Evolutionary conservation across 2,888 invertebrate species (phyloP), one percentile per base, ranked within the genome.

Genomic region (Prenolepis imparis): DNA sequence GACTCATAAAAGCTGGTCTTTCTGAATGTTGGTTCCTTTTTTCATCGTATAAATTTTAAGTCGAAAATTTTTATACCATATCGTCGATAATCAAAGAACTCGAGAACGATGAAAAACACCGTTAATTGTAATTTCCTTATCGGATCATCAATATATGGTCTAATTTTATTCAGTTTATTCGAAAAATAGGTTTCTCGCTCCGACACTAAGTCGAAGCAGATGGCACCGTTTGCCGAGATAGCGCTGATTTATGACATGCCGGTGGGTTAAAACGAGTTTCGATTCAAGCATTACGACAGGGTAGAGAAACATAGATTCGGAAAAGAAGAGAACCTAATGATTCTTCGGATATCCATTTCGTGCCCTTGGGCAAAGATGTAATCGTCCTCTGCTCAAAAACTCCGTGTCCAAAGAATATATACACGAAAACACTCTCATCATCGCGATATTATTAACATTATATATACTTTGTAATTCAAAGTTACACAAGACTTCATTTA

Each of bases 191-290:
- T 82, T 77, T 68, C 68, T 77, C 82, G 81, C 68, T 83, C 66
- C 83, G 87, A 77, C 86, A 86, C 67, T 81, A 88, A 87, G n/a
- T 44, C 86, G 83, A 88, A 89, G 89, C 92, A 91, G 92, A 92
- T 91, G 92, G 91, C 88, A 85, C 85, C 87, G 89, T 89, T 88
- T 77, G 90, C 84, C 72, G 84, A 92, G 93, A 93, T 93, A 93
- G 90, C 90, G 91, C 88, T 92, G 93, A 93, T 93, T 93, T 93
- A 93, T 92, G 91, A 88, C 87, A 88, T 87, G 89, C 90, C 88
- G 52, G 61, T 87, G 84, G 89, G 85, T 78, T 84, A 87, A 84
- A 88, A 88, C 89, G 81, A 67, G 90, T 87, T 88, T 87, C 83
- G 83, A 80, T 84, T 87, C 86, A 74, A 78, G 75, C 80, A 73